phyloP scores from a whole-genome alignment of 2,797 vertebrate species.

The Myotis daubentonii region DNA sequence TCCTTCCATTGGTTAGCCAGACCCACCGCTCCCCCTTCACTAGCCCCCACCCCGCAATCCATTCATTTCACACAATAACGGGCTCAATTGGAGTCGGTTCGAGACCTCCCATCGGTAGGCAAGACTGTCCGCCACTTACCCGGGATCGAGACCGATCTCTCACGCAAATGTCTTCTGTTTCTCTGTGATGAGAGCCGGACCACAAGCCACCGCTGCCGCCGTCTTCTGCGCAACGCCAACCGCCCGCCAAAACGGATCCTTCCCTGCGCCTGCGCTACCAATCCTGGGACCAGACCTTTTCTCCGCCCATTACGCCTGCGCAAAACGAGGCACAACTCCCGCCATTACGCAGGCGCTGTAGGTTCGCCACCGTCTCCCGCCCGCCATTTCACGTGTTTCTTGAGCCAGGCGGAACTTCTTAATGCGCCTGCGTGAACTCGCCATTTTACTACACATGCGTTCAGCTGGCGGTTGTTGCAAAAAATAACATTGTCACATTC shows the following conservation, averaged over 20 bases:
- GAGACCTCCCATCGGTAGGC: constrained; percentile 39
- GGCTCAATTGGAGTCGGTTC: constrained; percentile 22
- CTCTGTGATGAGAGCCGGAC: constrained; percentile 45
- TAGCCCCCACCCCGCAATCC: constrained; percentile 65
- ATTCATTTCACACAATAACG: constrained; percentile 82
- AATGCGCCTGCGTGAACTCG: constrained; percentile 58
- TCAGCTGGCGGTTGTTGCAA: neutral
- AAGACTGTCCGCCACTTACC: constrained; percentile 78
- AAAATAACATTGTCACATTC: neutral
- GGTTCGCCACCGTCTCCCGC: neutral
- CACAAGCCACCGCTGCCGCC: constrained; percentile 72
- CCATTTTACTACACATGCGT: constrained; percentile 74
- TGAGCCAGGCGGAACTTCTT: constrained; percentile 37
- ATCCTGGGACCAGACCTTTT: constrained; percentile 50
- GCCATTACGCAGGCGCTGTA: constrained; percentile 74
- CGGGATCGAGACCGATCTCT: constrained; percentile 76
- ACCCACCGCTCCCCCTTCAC: constrained; percentile 57
- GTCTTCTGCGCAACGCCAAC: constrained; percentile 85
- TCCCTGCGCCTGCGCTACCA: constrained; percentile 83
- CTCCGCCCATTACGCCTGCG: constrained; percentile 78
- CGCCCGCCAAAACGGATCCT: constrained; percentile 86
- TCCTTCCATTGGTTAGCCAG: constrained; percentile 65
- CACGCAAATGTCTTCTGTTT: constrained; percentile 73
- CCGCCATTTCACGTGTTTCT: constrained; percentile 79
- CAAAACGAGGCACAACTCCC: constrained; percentile 26